These are phyloP conservation scores for Schizaphis graminum DNA, from an alignment of 2,888 invertebrate species.

Conservation along the genomic window DNA sequence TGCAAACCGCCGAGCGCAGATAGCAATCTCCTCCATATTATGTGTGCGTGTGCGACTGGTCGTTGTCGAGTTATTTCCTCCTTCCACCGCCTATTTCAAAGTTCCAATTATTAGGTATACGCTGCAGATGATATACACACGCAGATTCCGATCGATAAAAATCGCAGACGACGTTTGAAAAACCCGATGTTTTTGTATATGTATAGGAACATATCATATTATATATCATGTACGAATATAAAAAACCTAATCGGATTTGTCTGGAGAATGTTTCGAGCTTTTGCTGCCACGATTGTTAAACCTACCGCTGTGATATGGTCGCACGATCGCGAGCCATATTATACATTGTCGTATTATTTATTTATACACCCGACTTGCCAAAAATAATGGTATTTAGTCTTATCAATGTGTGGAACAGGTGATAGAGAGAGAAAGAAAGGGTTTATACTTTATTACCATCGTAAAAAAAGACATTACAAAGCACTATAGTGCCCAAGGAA, in stretches of 20 bases:
- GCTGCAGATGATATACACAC: neutral
- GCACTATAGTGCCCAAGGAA: no score
- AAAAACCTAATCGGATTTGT: neutral
- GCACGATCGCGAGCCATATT: neutral
- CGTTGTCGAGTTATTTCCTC: slow-evolving; percentile 35
- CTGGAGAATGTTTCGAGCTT: neutral
- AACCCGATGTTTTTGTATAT: neutral
- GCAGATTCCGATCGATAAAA: neutral
- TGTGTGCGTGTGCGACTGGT: neutral
- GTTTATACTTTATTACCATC: neutral
- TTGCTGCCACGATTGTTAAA: neutral
- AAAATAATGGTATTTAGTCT: neutral
- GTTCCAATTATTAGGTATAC: slow-evolving; percentile 45
- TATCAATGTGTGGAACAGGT: neutral
- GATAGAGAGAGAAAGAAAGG: neutral
- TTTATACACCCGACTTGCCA: neutral
- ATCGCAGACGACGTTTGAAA: slow-evolving; percentile 12
- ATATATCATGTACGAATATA: neutral
- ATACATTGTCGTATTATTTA: neutral
- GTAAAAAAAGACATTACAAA: slow-evolving; percentile 6
- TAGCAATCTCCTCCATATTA: slow-evolving; percentile 20
- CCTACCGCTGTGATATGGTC: neutral
- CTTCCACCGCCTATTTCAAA: neutral
- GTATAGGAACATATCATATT: neutral
- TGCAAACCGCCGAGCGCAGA: slow-evolving; percentile 48